Evolutionary conservation across 2,888 invertebrate genomes (phyloP).

Genomic region (Caenorhabditis sp.): DNA sequence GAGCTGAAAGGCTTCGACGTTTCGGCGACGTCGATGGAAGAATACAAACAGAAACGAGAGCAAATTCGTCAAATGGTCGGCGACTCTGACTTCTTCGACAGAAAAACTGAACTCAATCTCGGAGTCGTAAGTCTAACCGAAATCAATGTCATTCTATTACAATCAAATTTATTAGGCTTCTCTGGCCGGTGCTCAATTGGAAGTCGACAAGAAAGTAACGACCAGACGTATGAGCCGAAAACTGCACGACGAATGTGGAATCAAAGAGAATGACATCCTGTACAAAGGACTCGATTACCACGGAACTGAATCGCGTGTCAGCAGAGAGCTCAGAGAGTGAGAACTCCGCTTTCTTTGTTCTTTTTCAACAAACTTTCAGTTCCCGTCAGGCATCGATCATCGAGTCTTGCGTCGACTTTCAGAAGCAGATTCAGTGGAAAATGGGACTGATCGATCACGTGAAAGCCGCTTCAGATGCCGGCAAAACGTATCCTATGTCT

Average conservation of each 20-base stretch:
- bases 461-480: constrained; percentile 6
- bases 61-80: constrained; percentile 47
- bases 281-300: constrained; percentile 65
- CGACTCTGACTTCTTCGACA: constrained; percentile 58
- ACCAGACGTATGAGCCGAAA: constrained; percentile 68
- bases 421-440: constrained; percentile 73
- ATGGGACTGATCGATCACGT: constrained; percentile 67
- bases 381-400: constrained; percentile 66
- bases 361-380: constrained; percentile 62
- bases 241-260: constrained; percentile 62
- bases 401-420: constrained; percentile 71
- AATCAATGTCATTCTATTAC: too few species aligned
- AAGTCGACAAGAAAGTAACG: constrained; percentile 65
- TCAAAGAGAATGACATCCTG: constrained; percentile 64
- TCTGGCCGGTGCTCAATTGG: constrained; percentile 69
- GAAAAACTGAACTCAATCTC: constrained; percentile 57
- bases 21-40: constrained; percentile 41
- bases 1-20: constrained; percentile 52
- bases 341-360: background rate
- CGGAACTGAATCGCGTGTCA: constrained; percentile 38
- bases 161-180: constrained; percentile 56
- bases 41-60: constrained; percentile 58
- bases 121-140: constrained; percentile 30
- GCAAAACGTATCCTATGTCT: constrained; percentile 36
- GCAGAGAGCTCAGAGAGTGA: constrained; percentile 62